A percentile compares a stretch with the other conserved stretches of the same genome.
These are phyloP conservation scores for Vollenhovia emeryi DNA, from an alignment of 1,140 invertebrate species.

Conservation along the genomic window DNA sequence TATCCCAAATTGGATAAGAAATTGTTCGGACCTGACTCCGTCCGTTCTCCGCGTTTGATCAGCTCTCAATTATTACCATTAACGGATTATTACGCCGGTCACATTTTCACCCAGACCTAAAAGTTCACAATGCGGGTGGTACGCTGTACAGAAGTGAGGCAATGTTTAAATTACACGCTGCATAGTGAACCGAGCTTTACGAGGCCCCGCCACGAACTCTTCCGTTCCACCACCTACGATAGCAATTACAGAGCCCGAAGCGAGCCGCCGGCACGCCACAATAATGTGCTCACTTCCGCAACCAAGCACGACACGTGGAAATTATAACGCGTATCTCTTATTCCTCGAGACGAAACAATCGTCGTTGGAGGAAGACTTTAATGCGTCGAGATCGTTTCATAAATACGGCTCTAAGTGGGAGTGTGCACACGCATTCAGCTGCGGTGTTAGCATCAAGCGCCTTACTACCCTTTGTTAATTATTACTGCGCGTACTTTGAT, in stretches of 20 bases:
- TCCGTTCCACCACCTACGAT: conserved; percentile 72
- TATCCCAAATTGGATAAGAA: conserved; percentile 34
- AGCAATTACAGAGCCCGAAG: conserved; percentile 72
- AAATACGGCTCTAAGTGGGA: background rate
- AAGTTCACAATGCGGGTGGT: conserved; percentile 69
- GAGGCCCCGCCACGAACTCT: conserved; percentile 68
- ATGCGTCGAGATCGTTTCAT: background rate
- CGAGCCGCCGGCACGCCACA: conserved; percentile 54
- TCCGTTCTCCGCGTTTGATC: background rate
- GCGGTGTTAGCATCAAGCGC: background rate
- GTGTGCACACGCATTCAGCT: background rate
- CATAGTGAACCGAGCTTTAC: conserved; percentile 74
- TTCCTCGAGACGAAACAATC: conserved; percentile 22
- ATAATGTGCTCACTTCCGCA: conserved; percentile 64
- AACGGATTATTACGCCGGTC: conserved; percentile 16
- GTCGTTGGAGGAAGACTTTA: background rate
- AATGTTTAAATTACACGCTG: conserved; percentile 81
- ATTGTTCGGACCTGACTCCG: conserved; percentile 2
- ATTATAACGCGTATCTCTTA: conserved; percentile 41
- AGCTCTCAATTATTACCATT: conserved; percentile 37
- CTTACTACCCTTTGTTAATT: conserved; percentile 7
- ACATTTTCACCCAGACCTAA: conserved; percentile 9
- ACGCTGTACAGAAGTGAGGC: conserved; percentile 72
- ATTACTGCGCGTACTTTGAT: conserved; percentile 10
- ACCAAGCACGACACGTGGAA: conserved; percentile 39